A percentile compares a stretch with the other conserved stretches of the same genome.
Evolutionary conservation across 1,140 invertebrate species (phyloP).

Genomic region (Hypsibius dujardini): DNA sequence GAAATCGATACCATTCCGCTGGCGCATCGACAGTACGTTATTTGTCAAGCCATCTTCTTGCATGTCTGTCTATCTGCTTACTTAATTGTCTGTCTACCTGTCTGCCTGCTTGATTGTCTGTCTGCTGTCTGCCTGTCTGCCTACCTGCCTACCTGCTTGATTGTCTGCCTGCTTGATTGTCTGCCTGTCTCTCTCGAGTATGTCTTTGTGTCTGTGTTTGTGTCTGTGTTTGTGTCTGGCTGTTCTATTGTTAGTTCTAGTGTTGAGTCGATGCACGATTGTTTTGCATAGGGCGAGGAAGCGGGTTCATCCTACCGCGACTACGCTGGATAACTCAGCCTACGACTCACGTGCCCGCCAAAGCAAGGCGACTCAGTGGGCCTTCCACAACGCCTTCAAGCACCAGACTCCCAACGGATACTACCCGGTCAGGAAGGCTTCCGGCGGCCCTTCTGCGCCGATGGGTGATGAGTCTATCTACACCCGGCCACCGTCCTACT

Average conservation of each 20-base stretch:
- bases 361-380: constrained; percentile 14
- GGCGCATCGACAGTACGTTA: background rate
- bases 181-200: background rate
- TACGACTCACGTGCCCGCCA: constrained; percentile 14
- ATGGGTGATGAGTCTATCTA: background rate
- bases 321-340: background rate
- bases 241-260: background rate
- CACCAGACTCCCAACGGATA: background rate
- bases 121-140: too few relatives aligned
- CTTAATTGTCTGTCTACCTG: background rate
- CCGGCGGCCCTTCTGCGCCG: background rate
- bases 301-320: background rate
- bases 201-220: background rate
- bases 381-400: constrained; percentile 14
- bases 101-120: too few relatives aligned
- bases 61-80: background rate
- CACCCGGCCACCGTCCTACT: constrained; percentile 11
- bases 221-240: too few relatives aligned
- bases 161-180: background rate
- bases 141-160: too few relatives aligned
- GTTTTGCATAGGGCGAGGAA: background rate
- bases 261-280: too few relatives aligned
- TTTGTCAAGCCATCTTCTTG: background rate
- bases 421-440: background rate
- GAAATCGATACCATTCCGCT: constrained; percentile 15